These are phyloP conservation scores for Sakesphorus luctuosus DNA, from an alignment of 2,113 vertebrate species.

Conservation along the genomic window DNA sequence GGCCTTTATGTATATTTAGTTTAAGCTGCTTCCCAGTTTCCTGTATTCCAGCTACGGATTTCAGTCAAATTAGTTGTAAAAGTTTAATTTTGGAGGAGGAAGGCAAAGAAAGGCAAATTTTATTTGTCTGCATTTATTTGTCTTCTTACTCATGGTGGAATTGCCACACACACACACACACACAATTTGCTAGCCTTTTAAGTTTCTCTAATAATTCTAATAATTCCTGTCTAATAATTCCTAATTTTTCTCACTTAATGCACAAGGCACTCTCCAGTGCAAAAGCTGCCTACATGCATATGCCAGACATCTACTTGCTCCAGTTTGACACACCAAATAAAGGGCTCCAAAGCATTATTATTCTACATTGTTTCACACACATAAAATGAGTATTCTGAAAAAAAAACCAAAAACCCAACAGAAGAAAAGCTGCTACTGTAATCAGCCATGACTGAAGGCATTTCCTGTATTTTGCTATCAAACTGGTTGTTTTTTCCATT, in stretches of 20 bases:
- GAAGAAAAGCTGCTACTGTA: slow-evolving; percentile 80
- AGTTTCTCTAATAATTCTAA: background rate
- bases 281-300: background rate
- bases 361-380: slow-evolving; percentile 54
- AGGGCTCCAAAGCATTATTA: slow-evolving; percentile 24
- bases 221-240: background rate
- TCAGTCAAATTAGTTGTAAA: background rate
- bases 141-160: background rate
- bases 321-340: slow-evolving; percentile 32
- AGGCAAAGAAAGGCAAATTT: background rate
- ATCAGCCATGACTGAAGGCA: slow-evolving; percentile 86
- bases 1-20: background rate
- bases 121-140: background rate
- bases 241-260: background rate
- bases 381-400: slow-evolving; percentile 37
- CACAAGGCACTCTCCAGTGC: background rate
- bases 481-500: slow-evolving; percentile 89
- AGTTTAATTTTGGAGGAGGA: background rate
- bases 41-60: background rate
- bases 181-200: background rate
- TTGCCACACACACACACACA: background rate
- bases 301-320: slow-evolving; percentile 38
- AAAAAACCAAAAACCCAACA: slow-evolving; percentile 47
- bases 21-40: background rate
- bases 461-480: slow-evolving; percentile 90